Evolutionary conservation across 2,888 invertebrate genomes (phyloP).

Genomic region (Eumacrocentrus americanus): DNA sequence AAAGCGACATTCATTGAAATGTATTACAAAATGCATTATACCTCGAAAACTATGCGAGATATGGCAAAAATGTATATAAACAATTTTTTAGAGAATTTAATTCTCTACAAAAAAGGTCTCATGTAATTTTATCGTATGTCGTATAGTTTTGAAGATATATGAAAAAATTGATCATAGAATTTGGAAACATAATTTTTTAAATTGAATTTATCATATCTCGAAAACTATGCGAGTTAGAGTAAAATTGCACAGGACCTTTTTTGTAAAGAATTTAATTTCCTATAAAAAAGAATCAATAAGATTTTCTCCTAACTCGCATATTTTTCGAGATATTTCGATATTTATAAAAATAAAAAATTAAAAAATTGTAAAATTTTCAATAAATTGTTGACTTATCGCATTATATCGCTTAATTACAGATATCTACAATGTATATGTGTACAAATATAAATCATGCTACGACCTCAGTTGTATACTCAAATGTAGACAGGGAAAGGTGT

Average conservation of each 20-base stretch:
- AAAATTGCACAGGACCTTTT: background rate
- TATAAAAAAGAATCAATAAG: background rate
- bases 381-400: background rate
- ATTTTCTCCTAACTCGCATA: background rate
- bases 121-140: background rate
- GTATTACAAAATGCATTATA: too few species aligned
- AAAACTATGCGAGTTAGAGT: background rate
- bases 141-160: background rate
- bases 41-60: background rate
- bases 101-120: background rate
- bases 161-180: too few species aligned
- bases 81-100: background rate
- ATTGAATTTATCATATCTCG: background rate
- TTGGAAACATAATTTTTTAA: background rate
- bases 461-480: background rate
- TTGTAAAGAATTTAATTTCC: background rate
- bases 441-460: background rate
- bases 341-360: background rate
- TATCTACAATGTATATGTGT: background rate
- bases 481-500: background rate
- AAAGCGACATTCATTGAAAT: background rate
- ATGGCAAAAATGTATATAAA: background rate
- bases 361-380: background rate
- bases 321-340: background rate
- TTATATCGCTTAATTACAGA: background rate